Evolutionary conservation across 2,113 vertebrate species (phyloP).

Genomic region (Heterocephalus glaber): DNA sequence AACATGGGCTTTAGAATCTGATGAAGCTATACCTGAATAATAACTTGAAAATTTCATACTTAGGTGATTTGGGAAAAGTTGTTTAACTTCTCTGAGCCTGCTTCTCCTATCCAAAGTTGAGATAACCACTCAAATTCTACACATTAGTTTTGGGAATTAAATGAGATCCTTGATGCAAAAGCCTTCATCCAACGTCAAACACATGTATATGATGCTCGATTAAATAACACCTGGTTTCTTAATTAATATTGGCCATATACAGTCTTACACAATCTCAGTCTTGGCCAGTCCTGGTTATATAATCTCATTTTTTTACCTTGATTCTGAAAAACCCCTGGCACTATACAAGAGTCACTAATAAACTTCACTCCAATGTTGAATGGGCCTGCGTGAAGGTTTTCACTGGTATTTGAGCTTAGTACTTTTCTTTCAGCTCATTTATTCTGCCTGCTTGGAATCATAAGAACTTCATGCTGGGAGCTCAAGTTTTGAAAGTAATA

Average conservation of each 20-base stretch:
- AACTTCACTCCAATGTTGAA: background rate
- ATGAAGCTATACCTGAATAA: background rate
- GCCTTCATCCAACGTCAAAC: background rate
- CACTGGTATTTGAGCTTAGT: background rate
- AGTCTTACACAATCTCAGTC: background rate
- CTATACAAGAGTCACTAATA: background rate
- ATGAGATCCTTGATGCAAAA: background rate
- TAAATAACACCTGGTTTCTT: background rate
- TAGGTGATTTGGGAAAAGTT: background rate
- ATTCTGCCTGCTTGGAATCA: background rate
- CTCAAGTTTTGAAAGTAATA: constrained; percentile 8
- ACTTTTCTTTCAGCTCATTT: constrained; percentile 20
- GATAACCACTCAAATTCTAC: background rate
- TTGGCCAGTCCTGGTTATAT: too few relatives aligned
- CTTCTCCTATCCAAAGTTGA: background rate
- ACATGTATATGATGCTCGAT: background rate
- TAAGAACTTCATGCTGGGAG: background rate
- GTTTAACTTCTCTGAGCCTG: background rate
- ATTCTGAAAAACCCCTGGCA: background rate
- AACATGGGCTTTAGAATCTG: background rate
- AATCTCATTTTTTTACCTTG: background rate
- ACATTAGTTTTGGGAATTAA: background rate
- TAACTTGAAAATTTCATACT: background rate
- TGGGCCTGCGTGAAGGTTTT: background rate
- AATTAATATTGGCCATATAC: background rate